Evolutionary conservation across 2,797 vertebrate genomes (phyloP).

Genomic region (Dermochelys coriacea): DNA sequence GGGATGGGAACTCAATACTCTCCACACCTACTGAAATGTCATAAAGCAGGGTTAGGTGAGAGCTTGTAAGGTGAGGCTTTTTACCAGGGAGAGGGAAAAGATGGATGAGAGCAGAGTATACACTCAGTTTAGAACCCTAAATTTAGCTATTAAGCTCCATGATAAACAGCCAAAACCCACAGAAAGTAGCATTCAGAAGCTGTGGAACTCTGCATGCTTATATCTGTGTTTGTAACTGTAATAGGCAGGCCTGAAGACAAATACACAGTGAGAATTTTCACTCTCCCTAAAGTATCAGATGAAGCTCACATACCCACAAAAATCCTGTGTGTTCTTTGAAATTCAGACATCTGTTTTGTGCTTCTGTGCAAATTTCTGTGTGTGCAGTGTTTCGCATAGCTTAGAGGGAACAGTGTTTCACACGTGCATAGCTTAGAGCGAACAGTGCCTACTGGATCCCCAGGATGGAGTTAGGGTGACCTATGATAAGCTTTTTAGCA

Average conservation of each 20-base stretch:
- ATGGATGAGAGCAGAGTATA: background rate
- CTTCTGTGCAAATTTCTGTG: too few species aligned
- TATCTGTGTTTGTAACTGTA: background rate
- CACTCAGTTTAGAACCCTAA: background rate
- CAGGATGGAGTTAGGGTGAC: too few species aligned
- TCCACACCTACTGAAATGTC: background rate
- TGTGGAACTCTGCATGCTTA: background rate
- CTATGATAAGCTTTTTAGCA: too few species aligned
- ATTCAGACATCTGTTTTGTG: too few species aligned
- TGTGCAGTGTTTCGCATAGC: too few species aligned
- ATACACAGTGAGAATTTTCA: background rate
- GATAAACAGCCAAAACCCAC: background rate
- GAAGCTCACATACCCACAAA: background rate
- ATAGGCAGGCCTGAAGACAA: background rate
- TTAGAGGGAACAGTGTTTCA: too few species aligned
- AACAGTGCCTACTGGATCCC: too few species aligned
- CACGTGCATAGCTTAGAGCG: too few species aligned
- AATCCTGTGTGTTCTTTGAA: too few species aligned
- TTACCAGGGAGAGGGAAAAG: background rate
- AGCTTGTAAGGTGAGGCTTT: accelerated
- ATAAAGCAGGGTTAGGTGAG: background rate
- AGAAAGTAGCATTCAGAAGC: background rate
- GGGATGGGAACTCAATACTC: background rate
- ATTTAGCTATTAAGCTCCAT: background rate
- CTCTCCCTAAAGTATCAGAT: background rate